Percentiles rank a stretch among this genome's conserved stretches.
Evolutionary conservation across 2,888 invertebrate genomes (phyloP).

Genomic region (Pyralis farinalis): DNA sequence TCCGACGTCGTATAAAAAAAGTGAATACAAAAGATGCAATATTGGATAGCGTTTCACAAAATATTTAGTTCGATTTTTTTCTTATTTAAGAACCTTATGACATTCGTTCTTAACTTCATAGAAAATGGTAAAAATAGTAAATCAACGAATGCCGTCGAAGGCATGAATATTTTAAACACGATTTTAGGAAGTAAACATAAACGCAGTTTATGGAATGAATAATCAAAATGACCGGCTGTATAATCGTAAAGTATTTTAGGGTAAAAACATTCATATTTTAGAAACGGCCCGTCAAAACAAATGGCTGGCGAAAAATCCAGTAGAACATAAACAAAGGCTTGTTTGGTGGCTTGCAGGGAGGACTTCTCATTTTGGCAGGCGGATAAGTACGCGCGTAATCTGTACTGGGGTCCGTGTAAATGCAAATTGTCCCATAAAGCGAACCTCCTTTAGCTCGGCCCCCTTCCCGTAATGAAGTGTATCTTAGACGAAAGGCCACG

Average conservation of each 20-base stretch:
- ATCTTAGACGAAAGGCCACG: conserved; percentile 1
- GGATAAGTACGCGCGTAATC: conserved; percentile 77
- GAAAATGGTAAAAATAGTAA: too few relatives aligned
- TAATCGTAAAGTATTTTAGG: conserved; percentile 48
- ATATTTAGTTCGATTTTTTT: not conserved
- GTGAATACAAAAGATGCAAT: conserved; percentile 1
- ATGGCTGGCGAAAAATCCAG: conserved; percentile 72
- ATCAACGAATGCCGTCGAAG: too few relatives aligned
- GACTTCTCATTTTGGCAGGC: conserved; percentile 64
- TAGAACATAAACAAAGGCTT: conserved; percentile 74
- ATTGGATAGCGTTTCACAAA: conserved; percentile 5
- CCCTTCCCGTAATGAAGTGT: conserved; percentile 70
- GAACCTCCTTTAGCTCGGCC: conserved; percentile 45
- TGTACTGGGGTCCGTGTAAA: conserved; percentile 77
- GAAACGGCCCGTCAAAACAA: conserved; percentile 67
- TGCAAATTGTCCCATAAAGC: conserved; percentile 80
- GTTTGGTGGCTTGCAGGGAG: conserved; percentile 57
- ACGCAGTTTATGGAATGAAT: conserved; percentile 17
- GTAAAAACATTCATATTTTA: conserved; percentile 53
- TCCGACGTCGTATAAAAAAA: too few relatives aligned
- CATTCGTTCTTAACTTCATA: too few relatives aligned
- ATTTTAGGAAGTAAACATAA: too few relatives aligned
- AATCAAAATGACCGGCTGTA: conserved; percentile 40
- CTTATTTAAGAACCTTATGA: too few relatives aligned
- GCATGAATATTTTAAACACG: too few relatives aligned